These are phyloP conservation scores for Drosophila orosa DNA, from an alignment of 1,140 invertebrate species.

Conservation along the genomic window DNA sequence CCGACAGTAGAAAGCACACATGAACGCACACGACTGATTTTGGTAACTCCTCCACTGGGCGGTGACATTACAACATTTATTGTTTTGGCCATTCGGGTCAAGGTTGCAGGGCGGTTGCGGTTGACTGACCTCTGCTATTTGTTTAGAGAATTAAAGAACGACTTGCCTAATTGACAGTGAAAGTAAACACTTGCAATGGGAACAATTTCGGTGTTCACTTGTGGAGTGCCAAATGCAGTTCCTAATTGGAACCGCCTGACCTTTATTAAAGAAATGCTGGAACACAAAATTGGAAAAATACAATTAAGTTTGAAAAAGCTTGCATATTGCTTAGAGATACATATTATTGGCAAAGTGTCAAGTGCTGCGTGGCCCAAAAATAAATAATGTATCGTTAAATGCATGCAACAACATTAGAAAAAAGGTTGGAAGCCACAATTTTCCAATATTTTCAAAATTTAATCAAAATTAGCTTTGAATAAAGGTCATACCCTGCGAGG, in stretches of 20 bases:
- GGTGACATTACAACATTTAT: slow-evolving; percentile 42
- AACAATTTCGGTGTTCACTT: neutral
- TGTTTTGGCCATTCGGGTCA: slow-evolving; percentile 53
- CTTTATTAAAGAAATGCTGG: neutral
- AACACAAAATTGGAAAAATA: neutral
- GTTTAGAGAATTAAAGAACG: slow-evolving; percentile 6
- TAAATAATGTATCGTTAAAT: no score
- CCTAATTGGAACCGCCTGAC: neutral
- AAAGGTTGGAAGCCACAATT: neutral
- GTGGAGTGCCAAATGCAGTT: neutral
- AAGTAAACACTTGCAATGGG: slow-evolving; percentile 3
- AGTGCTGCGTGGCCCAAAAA: no score
- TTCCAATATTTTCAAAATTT: neutral
- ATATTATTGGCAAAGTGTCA: no score
- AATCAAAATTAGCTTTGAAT: no score
- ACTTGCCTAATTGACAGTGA: neutral
- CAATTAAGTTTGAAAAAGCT: no score
- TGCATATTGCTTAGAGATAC: no score
- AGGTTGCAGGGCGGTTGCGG: slow-evolving; percentile 44
- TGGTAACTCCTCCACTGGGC: slow-evolving; percentile 29
- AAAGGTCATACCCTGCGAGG: neutral
- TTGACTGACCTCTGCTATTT: slow-evolving; percentile 35
- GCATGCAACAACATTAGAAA: neutral
- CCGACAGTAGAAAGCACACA: slow-evolving; percentile 46
- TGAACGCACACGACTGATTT: slow-evolving; percentile 27